Evolutionary conservation across 1,140 invertebrate species (phyloP).

Genomic region (Dryas iulia): DNA sequence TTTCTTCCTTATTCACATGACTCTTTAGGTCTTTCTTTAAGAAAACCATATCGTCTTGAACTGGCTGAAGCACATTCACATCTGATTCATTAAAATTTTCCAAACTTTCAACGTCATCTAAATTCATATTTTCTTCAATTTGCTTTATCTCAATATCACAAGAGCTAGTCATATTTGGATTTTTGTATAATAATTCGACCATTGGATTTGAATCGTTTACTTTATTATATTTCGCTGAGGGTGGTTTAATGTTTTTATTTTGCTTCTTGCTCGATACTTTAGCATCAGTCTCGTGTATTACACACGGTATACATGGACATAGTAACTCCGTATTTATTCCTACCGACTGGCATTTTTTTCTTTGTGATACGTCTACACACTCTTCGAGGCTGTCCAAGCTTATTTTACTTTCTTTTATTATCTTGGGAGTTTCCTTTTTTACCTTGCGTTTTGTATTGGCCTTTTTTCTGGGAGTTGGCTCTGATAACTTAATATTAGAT

Average conservation of each 20-base stretch:
- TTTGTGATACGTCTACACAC: constrained; percentile 21
- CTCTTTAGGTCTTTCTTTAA: not conserved
- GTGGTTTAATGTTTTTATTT: constrained; percentile 32
- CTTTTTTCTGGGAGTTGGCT: constrained; percentile 18
- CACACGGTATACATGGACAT: constrained; percentile 63
- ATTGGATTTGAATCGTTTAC: constrained; percentile 32
- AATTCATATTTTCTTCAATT: constrained; percentile 26
- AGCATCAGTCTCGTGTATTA: constrained; percentile 56
- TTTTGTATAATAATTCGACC: constrained; percentile 62
- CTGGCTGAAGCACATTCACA: not conserved
- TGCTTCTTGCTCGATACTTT: constrained; percentile 40
- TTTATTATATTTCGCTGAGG: not conserved
- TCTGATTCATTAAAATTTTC: constrained; percentile 6
- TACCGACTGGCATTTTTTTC: constrained; percentile 52
- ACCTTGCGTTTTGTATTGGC: not conserved
- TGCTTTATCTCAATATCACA: constrained; percentile 43
- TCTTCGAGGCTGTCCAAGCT: constrained; percentile 71
- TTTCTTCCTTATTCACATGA: not conserved
- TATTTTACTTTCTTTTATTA: constrained; percentile 59
- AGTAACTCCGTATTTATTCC: constrained; percentile 66
- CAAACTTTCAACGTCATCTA: constrained; percentile 3
- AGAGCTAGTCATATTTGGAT: constrained; percentile 52
- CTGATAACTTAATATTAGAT: not conserved
- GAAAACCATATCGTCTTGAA: not conserved
- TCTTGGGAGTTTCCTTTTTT: constrained; percentile 1